A percentile compares a stretch with the other conserved stretches of the same genome.
phyloP scores from a whole-genome alignment of 2,797 vertebrate species.

The Poecilia velifera region DNA sequence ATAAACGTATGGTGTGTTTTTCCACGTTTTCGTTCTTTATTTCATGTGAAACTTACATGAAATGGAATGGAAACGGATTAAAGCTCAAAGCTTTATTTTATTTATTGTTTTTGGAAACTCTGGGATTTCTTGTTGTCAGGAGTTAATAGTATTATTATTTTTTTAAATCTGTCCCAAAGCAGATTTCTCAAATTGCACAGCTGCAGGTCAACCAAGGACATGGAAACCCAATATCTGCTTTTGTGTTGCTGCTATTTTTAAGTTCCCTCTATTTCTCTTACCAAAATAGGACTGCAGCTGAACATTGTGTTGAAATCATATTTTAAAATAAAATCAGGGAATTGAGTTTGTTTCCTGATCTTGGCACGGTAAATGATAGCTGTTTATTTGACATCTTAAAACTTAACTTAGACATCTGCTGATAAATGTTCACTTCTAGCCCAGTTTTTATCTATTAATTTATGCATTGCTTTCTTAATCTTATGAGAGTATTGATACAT shows the following conservation, averaged over 20 bases:
- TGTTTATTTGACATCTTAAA: background rate
- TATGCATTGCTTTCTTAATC: background rate
- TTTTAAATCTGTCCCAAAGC: background rate
- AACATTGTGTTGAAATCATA: background rate
- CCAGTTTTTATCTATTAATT: background rate
- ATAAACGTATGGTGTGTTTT: background rate
- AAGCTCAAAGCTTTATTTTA: background rate
- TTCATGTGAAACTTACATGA: background rate
- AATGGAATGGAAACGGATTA: background rate
- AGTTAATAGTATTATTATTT: background rate
- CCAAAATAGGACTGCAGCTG: background rate
- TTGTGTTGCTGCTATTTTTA: background rate
- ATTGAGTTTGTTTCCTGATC: background rate
- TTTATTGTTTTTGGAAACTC: background rate
- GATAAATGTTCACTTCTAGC: background rate
- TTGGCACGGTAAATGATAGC: background rate
- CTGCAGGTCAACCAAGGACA: slow-evolving; percentile 6
- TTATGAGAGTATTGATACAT: background rate
- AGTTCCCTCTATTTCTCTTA: background rate
- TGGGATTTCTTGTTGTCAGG: background rate
- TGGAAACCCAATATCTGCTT: background rate
- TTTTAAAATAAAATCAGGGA: background rate
- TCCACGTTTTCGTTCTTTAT: background rate
- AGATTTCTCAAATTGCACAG: slow-evolving; percentile 42
- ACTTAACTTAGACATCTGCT: background rate